These are phyloP conservation scores for Mythimna ferrago DNA, from an alignment of 2,888 invertebrate species.

Conservation along the genomic window DNA sequence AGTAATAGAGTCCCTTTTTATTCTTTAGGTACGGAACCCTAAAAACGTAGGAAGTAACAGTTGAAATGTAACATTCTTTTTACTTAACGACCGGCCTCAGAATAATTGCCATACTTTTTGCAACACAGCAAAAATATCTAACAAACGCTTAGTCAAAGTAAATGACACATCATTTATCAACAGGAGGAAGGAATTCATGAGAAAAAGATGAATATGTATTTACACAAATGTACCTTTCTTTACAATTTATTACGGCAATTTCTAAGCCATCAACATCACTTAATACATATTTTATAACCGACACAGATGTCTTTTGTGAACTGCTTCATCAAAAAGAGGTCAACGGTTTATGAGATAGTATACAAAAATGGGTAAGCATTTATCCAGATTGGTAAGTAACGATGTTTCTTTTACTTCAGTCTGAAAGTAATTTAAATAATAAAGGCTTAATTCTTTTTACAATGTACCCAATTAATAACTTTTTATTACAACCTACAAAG, in stretches of 20 bases:
- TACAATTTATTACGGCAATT: slow-evolving; percentile 20
- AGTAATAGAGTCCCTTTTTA: no score
- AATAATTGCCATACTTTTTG: slow-evolving; percentile 28
- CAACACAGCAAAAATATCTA: slow-evolving; percentile 3
- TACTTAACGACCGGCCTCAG: no score
- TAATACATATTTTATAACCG: slow-evolving; percentile 14
- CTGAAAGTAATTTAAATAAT: slow-evolving; percentile 28
- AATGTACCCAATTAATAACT: slow-evolving; percentile 38
- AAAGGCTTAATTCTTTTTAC: slow-evolving; percentile 3
- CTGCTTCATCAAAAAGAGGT: slow-evolving; percentile 38
- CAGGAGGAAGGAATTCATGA: slow-evolving; percentile 20
- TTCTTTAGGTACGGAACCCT: no score
- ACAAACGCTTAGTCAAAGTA: slow-evolving; percentile 37
- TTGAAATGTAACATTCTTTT: background rate
- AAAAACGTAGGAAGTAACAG: background rate
- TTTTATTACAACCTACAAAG: slow-evolving; percentile 34
- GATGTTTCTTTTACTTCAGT: background rate
- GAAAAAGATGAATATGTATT: slow-evolving; percentile 31
- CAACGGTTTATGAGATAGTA: slow-evolving; percentile 21
- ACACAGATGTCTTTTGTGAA: slow-evolving; percentile 3
- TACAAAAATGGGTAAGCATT: slow-evolving; percentile 9
- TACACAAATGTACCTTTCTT: background rate
- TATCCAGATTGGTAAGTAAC: background rate
- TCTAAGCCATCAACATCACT: slow-evolving; percentile 1
- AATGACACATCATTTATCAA: slow-evolving; percentile 50